Base-by-base conservation (phyloP, 2,113 vertebrate genomes). In the Seriola aureovittata region DNA sequence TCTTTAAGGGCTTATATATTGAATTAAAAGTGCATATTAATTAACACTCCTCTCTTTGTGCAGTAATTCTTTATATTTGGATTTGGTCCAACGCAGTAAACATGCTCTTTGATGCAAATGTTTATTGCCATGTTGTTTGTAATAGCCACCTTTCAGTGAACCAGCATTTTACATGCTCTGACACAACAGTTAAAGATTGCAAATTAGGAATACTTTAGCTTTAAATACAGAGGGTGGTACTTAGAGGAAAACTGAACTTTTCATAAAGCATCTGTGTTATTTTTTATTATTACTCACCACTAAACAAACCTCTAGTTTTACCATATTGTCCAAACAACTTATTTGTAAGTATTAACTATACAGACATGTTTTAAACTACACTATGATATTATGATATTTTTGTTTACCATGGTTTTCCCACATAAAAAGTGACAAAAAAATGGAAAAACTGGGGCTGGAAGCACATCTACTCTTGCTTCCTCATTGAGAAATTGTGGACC, bases 111-210 rank as follows among this genome's bases (percentile, higher is more conserved):
- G 88, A 87, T 87, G 84, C 81, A 88, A 90, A 91, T 88, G 80
- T 92, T 91, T 93, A 90, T 83, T 83, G 85, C 80, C 42, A 55
- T 85, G 78, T 85, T 91, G 82, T 89, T 86, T 87, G 78, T 91
- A 88, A 88, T 90, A 60, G 85, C 85, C 85, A 90, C 86, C 77
- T 81, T 80, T 83, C 68, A 84, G 59, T 86, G 82, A 84, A 87
- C 82, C 82, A 67, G 81, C 71, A 67, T 78, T 91, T 90, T 88
- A 88, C 68, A 73, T 73, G 69, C 87, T 85, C 23, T 84, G 58
- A 80, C 76, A 86, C 62, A 82, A 69, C 72, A 81, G 55, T 78
- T 83, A 86, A 5, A 67, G 71, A 72, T 68, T 68, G 38, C 60
- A 88, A 79, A 84, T 82, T 36, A 55, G 57, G 23, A 42, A 68